These are phyloP conservation scores for Apotomis turbidana DNA, from an alignment of 2,888 invertebrate species.

Conservation along the genomic window DNA sequence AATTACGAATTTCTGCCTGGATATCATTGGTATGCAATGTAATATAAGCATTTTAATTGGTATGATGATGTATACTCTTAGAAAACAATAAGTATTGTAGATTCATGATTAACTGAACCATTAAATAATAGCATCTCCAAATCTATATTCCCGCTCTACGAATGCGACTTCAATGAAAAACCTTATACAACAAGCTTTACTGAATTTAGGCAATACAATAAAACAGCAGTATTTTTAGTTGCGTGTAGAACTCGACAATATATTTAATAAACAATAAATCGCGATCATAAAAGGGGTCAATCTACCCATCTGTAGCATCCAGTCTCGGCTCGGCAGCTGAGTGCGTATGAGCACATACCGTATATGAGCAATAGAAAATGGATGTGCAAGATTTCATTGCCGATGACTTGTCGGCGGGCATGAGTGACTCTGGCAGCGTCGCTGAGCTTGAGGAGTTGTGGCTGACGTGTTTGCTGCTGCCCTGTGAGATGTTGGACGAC, in stretches of 20 bases:
- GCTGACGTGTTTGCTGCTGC: slow-evolving; percentile 30
- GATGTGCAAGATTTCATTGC: slow-evolving; percentile 16
- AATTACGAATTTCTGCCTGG: too few species aligned
- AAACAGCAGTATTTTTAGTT: not conserved
- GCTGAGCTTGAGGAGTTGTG: slow-evolving; percentile 26
- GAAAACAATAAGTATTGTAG: too few species aligned
- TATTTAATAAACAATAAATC: slow-evolving; percentile 1
- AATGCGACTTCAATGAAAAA: too few species aligned
- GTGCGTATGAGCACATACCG: slow-evolving; percentile 16
- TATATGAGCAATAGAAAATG: slow-evolving; percentile 36
- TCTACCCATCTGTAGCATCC: slow-evolving; percentile 11
- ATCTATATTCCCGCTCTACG: too few species aligned
- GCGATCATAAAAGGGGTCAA: slow-evolving; percentile 16
- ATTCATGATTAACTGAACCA: too few species aligned
- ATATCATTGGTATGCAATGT: too few species aligned
- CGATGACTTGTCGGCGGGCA: slow-evolving; percentile 3
- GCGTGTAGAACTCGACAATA: not conserved
- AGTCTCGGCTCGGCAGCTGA: slow-evolving; percentile 3
- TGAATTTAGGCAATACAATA: too few species aligned
- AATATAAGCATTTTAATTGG: too few species aligned
- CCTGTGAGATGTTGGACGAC: slow-evolving; percentile 48
- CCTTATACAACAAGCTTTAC: too few species aligned
- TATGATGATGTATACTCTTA: too few species aligned
- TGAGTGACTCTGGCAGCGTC: not conserved
- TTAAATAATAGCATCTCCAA: too few species aligned